These are phyloP conservation scores for Zeuzera pyrina DNA, from an alignment of 2,888 invertebrate genomes.

Conservation along the genomic window DNA sequence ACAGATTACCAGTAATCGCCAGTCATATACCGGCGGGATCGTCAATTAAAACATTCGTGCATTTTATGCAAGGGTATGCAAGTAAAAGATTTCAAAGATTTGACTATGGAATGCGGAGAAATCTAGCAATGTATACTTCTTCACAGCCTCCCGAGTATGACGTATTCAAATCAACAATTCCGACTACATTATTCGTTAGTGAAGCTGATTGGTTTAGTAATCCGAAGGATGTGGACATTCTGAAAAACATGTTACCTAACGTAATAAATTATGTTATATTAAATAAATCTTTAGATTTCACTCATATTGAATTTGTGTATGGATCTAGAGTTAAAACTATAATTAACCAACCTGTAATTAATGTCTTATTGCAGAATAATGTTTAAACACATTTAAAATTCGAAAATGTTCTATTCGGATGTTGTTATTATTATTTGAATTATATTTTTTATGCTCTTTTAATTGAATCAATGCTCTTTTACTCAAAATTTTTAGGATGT, in stretches of 20 bases:
- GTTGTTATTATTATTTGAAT: no score
- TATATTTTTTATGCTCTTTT: no score
- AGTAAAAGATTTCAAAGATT: slow-evolving; percentile 46
- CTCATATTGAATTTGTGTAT: slow-evolving; percentile 54
- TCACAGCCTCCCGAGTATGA: slow-evolving; percentile 38
- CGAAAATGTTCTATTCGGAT: no score
- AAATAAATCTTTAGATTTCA: slow-evolving; percentile 41
- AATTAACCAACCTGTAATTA: slow-evolving; percentile 37
- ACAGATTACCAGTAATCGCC: slow-evolving; percentile 40
- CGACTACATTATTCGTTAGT: slow-evolving; percentile 42
- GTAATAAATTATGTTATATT: slow-evolving; percentile 30
- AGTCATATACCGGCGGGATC: slow-evolving; percentile 52
- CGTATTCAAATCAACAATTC: slow-evolving; percentile 35
- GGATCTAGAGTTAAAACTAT: slow-evolving; percentile 39
- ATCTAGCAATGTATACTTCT: slow-evolving; percentile 31
- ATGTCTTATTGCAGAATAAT: slow-evolving; percentile 31
- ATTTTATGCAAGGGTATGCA: slow-evolving; percentile 45
- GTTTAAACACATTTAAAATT: no score
- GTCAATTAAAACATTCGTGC: slow-evolving; percentile 43
- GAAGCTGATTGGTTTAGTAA: slow-evolving; percentile 51
- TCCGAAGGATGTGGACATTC: slow-evolving; percentile 29
- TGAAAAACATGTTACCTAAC: slow-evolving; percentile 33
- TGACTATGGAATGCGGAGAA: slow-evolving; percentile 35
- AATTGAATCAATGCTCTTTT: no score
- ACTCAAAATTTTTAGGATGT: not conserved